Evolutionary conservation across 1,140 invertebrate genomes (phyloP).

Genomic region (Lepidostoma basale): DNA sequence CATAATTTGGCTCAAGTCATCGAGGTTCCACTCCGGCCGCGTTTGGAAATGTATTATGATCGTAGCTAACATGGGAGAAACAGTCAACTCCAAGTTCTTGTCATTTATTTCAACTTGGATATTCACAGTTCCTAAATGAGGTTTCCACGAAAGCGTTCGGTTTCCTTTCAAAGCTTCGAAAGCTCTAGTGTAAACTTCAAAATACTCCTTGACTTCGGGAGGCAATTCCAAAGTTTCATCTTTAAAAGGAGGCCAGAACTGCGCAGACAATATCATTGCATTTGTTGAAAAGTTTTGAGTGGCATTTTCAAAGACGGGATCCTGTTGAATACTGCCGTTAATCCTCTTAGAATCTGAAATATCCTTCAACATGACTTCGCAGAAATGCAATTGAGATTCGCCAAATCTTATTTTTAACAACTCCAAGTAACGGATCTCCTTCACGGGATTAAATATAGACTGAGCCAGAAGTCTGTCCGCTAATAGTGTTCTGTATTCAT

Average conservation of each 20-base stretch:
- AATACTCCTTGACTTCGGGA: slow-evolving; percentile 76
- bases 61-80: slow-evolving; percentile 91
- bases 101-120: slow-evolving; percentile 90
- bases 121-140: slow-evolving; percentile 89
- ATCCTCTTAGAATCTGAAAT: slow-evolving; percentile 88
- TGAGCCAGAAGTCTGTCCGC: slow-evolving; percentile 91
- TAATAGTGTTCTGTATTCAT: slow-evolving; percentile 94
- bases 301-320: slow-evolving; percentile 62
- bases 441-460: slow-evolving; percentile 86
- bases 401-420: slow-evolving; percentile 94
- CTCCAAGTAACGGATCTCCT: slow-evolving; percentile 95
- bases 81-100: slow-evolving; percentile 80
- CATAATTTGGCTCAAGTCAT: slow-evolving; percentile 83
- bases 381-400: slow-evolving; percentile 93
- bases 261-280: slow-evolving; percentile 93
- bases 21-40: slow-evolving; percentile 81
- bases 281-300: slow-evolving; percentile 67
- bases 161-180: slow-evolving; percentile 95
- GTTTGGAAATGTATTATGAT: slow-evolving; percentile 95
- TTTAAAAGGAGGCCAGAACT: slow-evolving; percentile 98
- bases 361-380: slow-evolving; percentile 99
- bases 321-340: slow-evolving; percentile 83
- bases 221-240: slow-evolving; percentile 92
- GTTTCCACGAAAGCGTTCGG: slow-evolving; percentile 92
- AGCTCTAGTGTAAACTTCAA: slow-evolving; percentile 87